Percentiles rank a stretch among this genome's conserved stretches.
Evolutionary conservation across 2,888 invertebrate genomes (phyloP).

Genomic region (Amphimallon solstitiale): DNA sequence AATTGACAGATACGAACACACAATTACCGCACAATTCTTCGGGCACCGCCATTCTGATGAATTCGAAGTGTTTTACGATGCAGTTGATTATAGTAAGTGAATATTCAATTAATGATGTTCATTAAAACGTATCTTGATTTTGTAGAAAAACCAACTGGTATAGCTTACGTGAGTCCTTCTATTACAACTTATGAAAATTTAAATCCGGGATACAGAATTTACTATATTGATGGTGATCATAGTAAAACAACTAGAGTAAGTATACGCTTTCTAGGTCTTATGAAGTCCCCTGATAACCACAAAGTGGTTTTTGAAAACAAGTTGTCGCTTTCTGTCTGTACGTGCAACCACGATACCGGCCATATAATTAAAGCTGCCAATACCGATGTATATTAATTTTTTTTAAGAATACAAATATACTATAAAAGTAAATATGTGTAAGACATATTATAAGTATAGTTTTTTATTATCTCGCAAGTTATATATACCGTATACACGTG

Average conservation of each 20-base stretch:
- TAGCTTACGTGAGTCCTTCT: conserved; percentile 93
- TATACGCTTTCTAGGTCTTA: conserved; percentile 40
- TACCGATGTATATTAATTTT: no score
- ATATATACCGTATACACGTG: no score
- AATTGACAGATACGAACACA: conserved; percentile 86
- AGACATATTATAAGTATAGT: no score
- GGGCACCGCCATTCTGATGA: conserved; percentile 95
- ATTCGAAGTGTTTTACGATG: conserved; percentile 92
- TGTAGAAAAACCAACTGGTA: conserved; percentile 79
- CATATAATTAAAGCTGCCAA: no score
- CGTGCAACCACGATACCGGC: no score
- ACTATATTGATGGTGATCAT: conserved; percentile 93
- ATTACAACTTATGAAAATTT: conserved; percentile 91
- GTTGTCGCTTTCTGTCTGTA: no score
- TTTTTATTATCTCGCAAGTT: no score
- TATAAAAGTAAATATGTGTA: no score
- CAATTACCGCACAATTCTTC: conserved; percentile 89
- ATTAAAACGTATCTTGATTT: conserved; percentile 43
- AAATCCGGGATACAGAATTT: conserved; percentile 95
- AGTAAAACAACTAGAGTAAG: conserved; percentile 79
- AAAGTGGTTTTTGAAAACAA: no score
- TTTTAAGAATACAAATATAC: no score
- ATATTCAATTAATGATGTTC: neutral
- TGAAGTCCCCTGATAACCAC: no score
- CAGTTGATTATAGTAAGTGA: conserved; percentile 74